Percentiles rank a stretch among this genome's conserved stretches.
These are phyloP conservation scores for Xiphophorus birchmanni DNA, from an alignment of 2,797 vertebrate species.

Conservation along the genomic window DNA sequence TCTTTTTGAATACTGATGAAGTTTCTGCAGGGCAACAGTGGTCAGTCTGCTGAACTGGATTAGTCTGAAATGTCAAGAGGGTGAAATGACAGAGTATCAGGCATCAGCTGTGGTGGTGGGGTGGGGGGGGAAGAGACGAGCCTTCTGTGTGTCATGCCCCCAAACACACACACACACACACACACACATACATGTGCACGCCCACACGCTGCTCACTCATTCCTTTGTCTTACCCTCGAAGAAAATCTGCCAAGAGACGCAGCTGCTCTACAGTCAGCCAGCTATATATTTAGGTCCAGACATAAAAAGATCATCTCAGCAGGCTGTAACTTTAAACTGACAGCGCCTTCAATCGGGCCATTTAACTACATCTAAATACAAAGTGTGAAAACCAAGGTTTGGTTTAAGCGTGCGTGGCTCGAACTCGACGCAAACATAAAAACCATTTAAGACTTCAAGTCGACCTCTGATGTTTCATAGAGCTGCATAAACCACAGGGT, in stretches of 20 bases:
- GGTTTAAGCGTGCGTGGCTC: not conserved
- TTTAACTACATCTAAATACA: not conserved
- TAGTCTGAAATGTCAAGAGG: constrained; percentile 67
- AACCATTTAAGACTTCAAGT: constrained; percentile 15
- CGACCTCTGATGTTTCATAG: accelerated
- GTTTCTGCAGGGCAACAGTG: constrained; percentile 59
- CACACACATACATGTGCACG: too few species aligned
- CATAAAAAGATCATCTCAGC: constrained; percentile 3
- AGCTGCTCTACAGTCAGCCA: constrained; percentile 1
- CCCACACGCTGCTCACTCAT: constrained; percentile 2
- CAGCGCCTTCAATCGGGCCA: not conserved
- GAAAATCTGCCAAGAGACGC: constrained; percentile 4
- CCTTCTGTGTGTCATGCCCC: constrained; percentile 45
- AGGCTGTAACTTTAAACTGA: not conserved
- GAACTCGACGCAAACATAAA: constrained; percentile 6
- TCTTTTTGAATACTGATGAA: constrained; percentile 31
- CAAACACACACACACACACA: not conserved
- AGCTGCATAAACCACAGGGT: constrained; percentile 5
- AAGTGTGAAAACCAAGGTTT: not conserved
- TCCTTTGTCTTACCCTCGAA: constrained; percentile 2
- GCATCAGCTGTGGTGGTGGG: constrained; percentile 49
- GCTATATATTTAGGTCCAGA: not conserved
- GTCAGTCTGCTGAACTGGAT: constrained; percentile 62
- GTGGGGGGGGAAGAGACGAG: constrained; percentile 17
- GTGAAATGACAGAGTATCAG: constrained; percentile 59